Evolutionary conservation across 2,888 invertebrate species (phyloP).

Genomic region (Papilio demoleus): DNA sequence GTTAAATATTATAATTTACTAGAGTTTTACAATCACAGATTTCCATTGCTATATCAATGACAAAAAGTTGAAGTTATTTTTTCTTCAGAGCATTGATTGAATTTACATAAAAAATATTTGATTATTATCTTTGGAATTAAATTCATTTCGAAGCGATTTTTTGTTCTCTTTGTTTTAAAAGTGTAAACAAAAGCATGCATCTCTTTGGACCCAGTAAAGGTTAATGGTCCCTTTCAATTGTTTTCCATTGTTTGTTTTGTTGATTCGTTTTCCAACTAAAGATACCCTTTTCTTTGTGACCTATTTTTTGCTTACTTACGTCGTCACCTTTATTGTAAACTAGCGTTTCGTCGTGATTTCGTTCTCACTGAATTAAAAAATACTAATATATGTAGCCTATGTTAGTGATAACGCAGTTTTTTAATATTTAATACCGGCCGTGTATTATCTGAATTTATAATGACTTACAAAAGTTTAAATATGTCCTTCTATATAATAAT

Average conservation of each 20-base stretch:
- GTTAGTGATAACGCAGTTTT: too few species aligned
- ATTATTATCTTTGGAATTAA: neutral
- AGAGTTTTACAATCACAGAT: neutral
- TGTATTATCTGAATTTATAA: too few species aligned
- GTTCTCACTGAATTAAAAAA: too few species aligned
- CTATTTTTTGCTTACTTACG: neutral
- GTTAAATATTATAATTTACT: neutral
- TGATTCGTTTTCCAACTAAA: slow-evolving; percentile 13
- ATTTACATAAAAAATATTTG: too few species aligned
- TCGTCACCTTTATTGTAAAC: neutral
- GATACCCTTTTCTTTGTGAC: slow-evolving; percentile 5
- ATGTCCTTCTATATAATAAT: too few species aligned
- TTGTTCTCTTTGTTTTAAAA: neutral
- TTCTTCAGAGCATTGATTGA: too few species aligned
- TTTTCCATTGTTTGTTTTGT: slow-evolving; percentile 15
- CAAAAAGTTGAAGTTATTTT: too few species aligned
- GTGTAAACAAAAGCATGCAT: slow-evolving; percentile 14
- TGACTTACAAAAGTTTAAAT: too few species aligned
- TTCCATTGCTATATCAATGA: neutral
- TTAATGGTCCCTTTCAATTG: slow-evolving; percentile 14
- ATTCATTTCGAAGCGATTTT: neutral
- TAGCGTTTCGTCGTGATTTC: too few species aligned
- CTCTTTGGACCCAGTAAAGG: slow-evolving; percentile 7
- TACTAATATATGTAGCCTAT: too few species aligned
- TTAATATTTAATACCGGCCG: too few species aligned